A percentile compares a stretch with the other conserved stretches of the same genome.
phyloP scores from a whole-genome alignment of 1,140 invertebrate genomes.

The Bombus consobrinus region DNA sequence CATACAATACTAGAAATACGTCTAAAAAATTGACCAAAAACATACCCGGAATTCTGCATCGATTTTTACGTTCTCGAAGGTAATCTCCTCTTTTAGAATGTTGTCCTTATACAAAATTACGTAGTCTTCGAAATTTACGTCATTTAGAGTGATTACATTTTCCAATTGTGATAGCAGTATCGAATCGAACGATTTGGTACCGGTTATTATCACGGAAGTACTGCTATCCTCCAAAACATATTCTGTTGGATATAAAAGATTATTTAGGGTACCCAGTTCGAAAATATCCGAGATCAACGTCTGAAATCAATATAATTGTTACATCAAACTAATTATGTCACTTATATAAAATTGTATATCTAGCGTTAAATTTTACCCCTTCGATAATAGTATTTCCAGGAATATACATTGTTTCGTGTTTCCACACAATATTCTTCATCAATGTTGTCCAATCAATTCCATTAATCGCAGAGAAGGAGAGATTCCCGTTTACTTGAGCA shows the following conservation, averaged over 20 bases:
- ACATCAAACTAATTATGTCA: not conserved
- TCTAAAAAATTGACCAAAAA: not conserved
- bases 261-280: constrained; percentile 59
- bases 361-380: constrained; percentile 54
- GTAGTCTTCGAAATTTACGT: constrained; percentile 67
- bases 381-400: constrained; percentile 61
- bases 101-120: constrained; percentile 61
- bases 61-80: constrained; percentile 71
- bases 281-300: constrained; percentile 53
- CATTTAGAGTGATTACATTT: constrained; percentile 65
- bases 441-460: constrained; percentile 64
- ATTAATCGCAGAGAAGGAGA: constrained; percentile 65
- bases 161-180: constrained; percentile 49
- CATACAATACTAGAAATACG: not conserved
- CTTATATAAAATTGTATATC: too few relatives aligned
- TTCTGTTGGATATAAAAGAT: constrained; percentile 67
- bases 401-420: constrained; percentile 60
- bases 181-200: constrained; percentile 64
- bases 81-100: constrained; percentile 62
- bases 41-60: constrained; percentile 61
- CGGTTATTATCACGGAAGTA: constrained; percentile 40
- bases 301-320: constrained; percentile 38
- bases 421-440: constrained; percentile 69
- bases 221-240: constrained; percentile 56
- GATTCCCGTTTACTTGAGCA: constrained; percentile 58